Base-by-base conservation (phyloP, 2,797 vertebrate genomes). In the Cyclura pinguis region DNA sequence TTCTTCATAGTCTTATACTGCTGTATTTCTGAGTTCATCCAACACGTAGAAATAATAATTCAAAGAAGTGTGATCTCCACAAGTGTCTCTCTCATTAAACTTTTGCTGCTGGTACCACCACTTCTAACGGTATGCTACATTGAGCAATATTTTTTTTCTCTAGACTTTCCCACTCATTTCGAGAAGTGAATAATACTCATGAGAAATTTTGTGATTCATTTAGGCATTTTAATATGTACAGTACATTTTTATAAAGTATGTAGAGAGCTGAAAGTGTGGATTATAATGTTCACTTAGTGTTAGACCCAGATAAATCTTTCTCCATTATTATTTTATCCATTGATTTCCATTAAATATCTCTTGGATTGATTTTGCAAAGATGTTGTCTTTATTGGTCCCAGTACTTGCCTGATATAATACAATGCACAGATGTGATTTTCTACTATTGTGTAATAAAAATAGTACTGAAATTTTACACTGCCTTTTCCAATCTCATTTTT, bases 211-310 rank as follows among this genome's bases (percentile, higher is more conserved):
- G 82, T 78, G n/a, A 84, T 87, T 74, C 62, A 78, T 91, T 77
- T 83, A 47, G 12, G 29, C 42, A 87, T 87, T 84, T 84, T 67
- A 78, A 91, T 42, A 57, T 20, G 47, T 32, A 84, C 16, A 83
- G 47, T 32, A 84, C 16, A 83, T 78, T 88, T 52, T 78, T 84
- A 80, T 91, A 52, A 55, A 90, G 57, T 84, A 57, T n/a, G 3
- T 78, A 69, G 88, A 87, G 73, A 91, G 84, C 50, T 84, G 47
- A 47, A 87, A 78, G 73, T 29, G 29, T 85, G 35, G 64, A 72
- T 84, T 57, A 27, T 78, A 91, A 91, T 84, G 72, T 78, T 87
- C 90, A 87, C 85, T 91, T 91, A 84, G 57, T 57, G 50, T 72
- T 35, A 77, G 12, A 27, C 20, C 27, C 8, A 42, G 69, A 55